Percentiles rank a stretch among this genome's conserved stretches.
phyloP scores from a whole-genome alignment of 1,140 invertebrate species.

The Drosophila ficusphila region DNA sequence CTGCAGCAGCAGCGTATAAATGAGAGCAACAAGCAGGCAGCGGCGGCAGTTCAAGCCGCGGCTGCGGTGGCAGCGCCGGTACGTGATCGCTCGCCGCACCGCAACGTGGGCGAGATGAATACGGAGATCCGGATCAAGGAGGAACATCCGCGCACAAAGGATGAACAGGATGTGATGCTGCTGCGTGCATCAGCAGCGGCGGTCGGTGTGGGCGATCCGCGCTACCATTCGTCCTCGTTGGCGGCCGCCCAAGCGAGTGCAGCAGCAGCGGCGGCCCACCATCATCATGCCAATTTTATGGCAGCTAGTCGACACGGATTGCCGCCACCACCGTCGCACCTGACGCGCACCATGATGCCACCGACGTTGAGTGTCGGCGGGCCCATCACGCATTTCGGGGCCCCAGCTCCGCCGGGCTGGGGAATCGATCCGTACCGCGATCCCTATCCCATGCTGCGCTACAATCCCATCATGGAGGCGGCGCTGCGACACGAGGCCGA shows the following conservation, averaged over 20 bases:
- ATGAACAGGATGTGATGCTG: conserved; percentile 86
- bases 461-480: conserved; percentile 89
- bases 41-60: conserved; percentile 80
- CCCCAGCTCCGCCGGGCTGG: conserved; percentile 86
- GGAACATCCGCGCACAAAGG: conserved; percentile 86
- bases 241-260: conserved; percentile 71
- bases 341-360: conserved; percentile 85
- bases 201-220: conserved; percentile 70
- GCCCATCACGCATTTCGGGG: conserved; percentile 86
- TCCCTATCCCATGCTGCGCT: conserved; percentile 88
- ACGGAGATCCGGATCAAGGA: conserved; percentile 87
- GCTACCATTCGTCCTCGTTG: conserved; percentile 80
- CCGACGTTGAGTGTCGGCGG: conserved; percentile 84
- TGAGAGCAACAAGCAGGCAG: conserved; percentile 84
- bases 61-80: conserved; percentile 78
- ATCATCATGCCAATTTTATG: conserved; percentile 83
- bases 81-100: conserved; percentile 89
- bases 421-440: conserved; percentile 87
- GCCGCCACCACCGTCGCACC: conserved; percentile 86
- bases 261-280: conserved; percentile 67
- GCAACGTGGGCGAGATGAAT: conserved; percentile 86
- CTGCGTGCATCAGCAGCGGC: conserved; percentile 72
- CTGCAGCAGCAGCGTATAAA: conserved; percentile 86
- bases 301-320: conserved; percentile 85
- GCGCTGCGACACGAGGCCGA: conserved; percentile 90